phyloP scores from a whole-genome alignment of 2,797 vertebrate genomes.

The Meda fulgida region DNA sequence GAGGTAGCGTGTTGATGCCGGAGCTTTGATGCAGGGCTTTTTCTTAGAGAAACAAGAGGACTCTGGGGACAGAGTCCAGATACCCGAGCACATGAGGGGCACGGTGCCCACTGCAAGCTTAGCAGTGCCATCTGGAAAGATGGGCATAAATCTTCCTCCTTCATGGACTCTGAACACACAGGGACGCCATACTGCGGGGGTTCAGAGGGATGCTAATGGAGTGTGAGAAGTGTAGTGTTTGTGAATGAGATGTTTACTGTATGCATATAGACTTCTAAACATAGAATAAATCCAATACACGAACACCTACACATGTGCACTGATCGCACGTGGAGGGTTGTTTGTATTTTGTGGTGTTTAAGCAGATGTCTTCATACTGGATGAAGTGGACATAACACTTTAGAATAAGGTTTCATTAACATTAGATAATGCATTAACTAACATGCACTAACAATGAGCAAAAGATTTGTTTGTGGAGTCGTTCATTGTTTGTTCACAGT shows the following conservation, averaged over 20 bases:
- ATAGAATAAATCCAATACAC: neutral
- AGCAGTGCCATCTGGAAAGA: conserved; percentile 54
- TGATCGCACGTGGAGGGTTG: neutral
- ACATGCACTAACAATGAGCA: neutral
- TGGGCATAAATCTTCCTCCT: conserved; percentile 44
- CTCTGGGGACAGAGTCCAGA: conserved; percentile 44
- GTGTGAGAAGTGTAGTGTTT: conserved; percentile 18
- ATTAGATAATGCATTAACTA: neutral
- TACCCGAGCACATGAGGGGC: conserved; percentile 43
- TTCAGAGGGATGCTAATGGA: neutral
- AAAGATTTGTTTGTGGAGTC: too few species aligned
- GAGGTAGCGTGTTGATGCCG: conserved; percentile 12
- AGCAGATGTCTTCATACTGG: neutral
- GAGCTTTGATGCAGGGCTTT: conserved; percentile 40
- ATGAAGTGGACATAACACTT: neutral
- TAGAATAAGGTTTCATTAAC: too few species aligned
- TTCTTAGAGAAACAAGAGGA: conserved; percentile 32
- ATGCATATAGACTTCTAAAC: conserved; percentile 5
- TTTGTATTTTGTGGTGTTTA: neutral
- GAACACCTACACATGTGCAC: neutral
- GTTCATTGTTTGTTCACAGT: too few species aligned
- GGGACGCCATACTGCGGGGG: neutral
- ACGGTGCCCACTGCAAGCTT: conserved; percentile 49
- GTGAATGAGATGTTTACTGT: conserved; percentile 9
- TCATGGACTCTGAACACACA: conserved; percentile 20